Base-by-base conservation (phyloP, 2,888 invertebrate species). In the Meandrusa payeni region DNA sequence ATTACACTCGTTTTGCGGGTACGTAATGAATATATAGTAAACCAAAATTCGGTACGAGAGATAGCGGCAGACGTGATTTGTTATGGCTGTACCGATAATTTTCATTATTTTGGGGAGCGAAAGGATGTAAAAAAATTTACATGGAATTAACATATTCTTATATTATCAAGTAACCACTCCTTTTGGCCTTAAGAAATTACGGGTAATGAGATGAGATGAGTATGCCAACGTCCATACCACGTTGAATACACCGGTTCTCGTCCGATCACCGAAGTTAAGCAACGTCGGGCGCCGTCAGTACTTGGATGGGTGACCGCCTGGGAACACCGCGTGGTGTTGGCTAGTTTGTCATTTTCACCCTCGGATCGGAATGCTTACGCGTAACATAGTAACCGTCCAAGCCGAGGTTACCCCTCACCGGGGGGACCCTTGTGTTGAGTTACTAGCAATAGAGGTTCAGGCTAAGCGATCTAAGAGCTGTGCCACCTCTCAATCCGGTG, bases 1-100 rank as follows among this genome's bases (percentile, higher is more conserved):
- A 83, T 83, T 80, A 77, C 67, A 77, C 65, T 76, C 70, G 79
- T 79, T 76, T 61, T 61, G 61, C 48, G 67, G 37, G 40, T 32
- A 24, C 46, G 45, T 43, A 43, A 46, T 41, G 48, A 72, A 71
- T 74, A 69, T 72, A 65, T 76, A 75, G 76, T 78, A 69, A 76
- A 38, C 69, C 52, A 64, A 71, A 74, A 69, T 70, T 74, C 59
- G 46, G 51, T 44, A 58, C 58, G 68, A 75, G 74, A 76, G 46
- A 52, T 44, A 48, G 50, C 50, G 51, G 55, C 26, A 32, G n/a
- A 24, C 31, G 37, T 37, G 31, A 43, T 38, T 38, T 22, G 10
- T 32, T 38, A 12, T 29, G 33, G 15, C 27, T 20, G 27, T 22
- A 32, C 26, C 38, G 32, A 43, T 38, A 20, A 44, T 27, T 44